A percentile compares a stretch with the other conserved stretches of the same genome.
These are phyloP conservation scores for Phycodurus eques DNA, from an alignment of 2,113 vertebrate species.

Conservation along the genomic window DNA sequence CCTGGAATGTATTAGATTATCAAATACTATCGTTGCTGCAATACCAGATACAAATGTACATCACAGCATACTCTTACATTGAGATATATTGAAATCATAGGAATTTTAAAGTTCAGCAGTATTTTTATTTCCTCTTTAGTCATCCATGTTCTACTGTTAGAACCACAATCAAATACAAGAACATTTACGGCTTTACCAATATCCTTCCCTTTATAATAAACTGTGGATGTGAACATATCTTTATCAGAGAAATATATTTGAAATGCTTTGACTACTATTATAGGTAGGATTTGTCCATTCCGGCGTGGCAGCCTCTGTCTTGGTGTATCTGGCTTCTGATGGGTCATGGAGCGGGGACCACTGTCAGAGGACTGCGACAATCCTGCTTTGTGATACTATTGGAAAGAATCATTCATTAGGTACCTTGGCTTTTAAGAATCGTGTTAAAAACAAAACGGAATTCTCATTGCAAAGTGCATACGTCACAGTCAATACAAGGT, in stretches of 20 bases:
- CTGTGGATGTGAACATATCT: neutral
- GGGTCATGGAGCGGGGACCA: slow-evolving; percentile 70
- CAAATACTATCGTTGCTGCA: too few species aligned
- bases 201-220: neutral
- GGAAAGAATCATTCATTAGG: slow-evolving; percentile 83
- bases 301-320: slow-evolving; percentile 79
- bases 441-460: too few species aligned
- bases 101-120: too few species aligned
- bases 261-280: neutral
- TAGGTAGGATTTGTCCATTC: slow-evolving; percentile 86
- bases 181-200: too few species aligned
- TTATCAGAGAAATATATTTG: neutral
- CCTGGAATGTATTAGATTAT: too few species aligned
- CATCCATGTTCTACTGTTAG: too few species aligned
- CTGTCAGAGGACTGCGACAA: slow-evolving; percentile 69
- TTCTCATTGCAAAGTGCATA: neutral
- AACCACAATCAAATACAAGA: too few species aligned
- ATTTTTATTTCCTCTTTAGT: too few species aligned
- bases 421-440: slow-evolving; percentile 37
- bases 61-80: too few species aligned
- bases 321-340: slow-evolving; percentile 85
- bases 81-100: too few species aligned
- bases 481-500: neutral
- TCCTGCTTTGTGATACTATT: slow-evolving; percentile 76
- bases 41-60: too few species aligned